These are phyloP conservation scores for Sinocyclocheilus grahami DNA, from an alignment of 2,113 vertebrate species.

Conservation along the genomic window DNA sequence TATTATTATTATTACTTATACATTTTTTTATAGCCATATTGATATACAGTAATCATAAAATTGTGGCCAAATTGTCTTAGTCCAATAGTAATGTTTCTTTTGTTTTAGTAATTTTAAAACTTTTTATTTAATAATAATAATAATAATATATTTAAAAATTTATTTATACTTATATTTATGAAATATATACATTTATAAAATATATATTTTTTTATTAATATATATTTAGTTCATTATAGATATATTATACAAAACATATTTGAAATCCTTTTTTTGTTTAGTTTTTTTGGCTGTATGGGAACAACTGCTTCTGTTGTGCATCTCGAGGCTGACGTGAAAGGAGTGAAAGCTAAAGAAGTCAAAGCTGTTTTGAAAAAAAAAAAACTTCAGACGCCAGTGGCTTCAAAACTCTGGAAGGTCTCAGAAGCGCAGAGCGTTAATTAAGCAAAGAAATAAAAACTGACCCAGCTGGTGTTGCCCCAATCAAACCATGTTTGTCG, in stretches of 20 bases:
- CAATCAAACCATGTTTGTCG: conserved; percentile 57
- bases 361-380: not conserved
- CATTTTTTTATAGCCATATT: not conserved
- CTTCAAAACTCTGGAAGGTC: conserved; percentile 35
- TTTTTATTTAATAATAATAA: not conserved
- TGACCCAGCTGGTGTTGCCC: conserved; percentile 66
- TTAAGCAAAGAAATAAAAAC: conserved; percentile 72
- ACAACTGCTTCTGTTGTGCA: not conserved
- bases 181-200: too few species aligned
- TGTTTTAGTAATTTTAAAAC: not conserved
- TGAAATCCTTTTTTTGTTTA: too few species aligned
- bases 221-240: too few species aligned
- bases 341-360: not conserved
- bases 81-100: too few species aligned
- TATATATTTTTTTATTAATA: too few species aligned
- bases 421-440: conserved; percentile 70
- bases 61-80: too few species aligned
- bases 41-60: too few species aligned
- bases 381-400: not conserved
- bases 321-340: not conserved
- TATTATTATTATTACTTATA: too few species aligned
- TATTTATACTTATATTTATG: too few species aligned
- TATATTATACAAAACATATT: too few species aligned
- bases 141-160: not conserved
- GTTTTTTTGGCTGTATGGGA: not conserved